These are phyloP conservation scores for Magallana ariakensis DNA, from an alignment of 1,140 invertebrate genomes.

Conservation along the genomic window DNA sequence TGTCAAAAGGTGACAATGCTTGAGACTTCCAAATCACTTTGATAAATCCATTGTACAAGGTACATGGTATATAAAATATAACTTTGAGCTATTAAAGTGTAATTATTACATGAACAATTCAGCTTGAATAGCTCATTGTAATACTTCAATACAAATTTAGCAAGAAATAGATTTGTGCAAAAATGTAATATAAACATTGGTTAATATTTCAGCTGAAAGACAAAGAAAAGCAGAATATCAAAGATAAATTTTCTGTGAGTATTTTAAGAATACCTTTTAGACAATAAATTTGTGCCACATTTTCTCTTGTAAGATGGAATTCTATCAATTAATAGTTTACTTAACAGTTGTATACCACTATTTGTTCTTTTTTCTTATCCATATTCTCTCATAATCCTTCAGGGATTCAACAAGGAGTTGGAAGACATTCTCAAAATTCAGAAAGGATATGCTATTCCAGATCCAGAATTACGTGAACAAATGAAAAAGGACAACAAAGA, in stretches of 20 bases:
- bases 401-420: constrained; percentile 96
- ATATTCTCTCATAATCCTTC: constrained; percentile 62
- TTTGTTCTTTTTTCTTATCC: neutral
- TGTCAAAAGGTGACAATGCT: too few relatives aligned
- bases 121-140: too few relatives aligned
- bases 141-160: too few relatives aligned
- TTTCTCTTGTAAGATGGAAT: too few relatives aligned
- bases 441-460: constrained; percentile 95
- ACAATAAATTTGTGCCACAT: too few relatives aligned
- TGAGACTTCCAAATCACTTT: neutral
- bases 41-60: neutral
- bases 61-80: neutral
- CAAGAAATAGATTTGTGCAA: too few relatives aligned
- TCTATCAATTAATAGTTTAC: neutral
- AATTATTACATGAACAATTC: neutral
- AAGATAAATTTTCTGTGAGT: constrained; percentile 94
- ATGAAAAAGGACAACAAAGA: constrained; percentile 93
- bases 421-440: constrained; percentile 91
- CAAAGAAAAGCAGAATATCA: constrained; percentile 93
- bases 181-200: too few relatives aligned
- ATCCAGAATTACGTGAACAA: constrained; percentile 90
- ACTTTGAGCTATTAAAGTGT: neutral
- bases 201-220: constrained; percentile 85
- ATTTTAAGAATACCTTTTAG: neutral
- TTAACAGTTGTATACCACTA: neutral